Evolutionary conservation across 1,140 invertebrate genomes (phyloP).

Genomic region (Lutraria rhynchaena): DNA sequence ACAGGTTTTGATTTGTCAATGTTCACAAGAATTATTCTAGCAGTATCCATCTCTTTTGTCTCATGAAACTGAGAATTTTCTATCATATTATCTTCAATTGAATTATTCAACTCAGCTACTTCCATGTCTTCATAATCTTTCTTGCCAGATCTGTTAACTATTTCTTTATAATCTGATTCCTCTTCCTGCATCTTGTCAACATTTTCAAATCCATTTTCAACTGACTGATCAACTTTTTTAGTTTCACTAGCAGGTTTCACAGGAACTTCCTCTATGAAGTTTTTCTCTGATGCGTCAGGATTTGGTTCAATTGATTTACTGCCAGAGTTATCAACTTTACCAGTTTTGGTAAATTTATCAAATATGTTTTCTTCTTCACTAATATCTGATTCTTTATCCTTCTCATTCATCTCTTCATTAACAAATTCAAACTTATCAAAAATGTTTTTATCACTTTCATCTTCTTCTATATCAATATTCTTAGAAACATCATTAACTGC

Average conservation of each 20-base stretch:
- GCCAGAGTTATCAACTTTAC: background rate
- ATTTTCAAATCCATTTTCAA: background rate
- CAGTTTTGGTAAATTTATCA: constrained; percentile 20
- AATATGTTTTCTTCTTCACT: constrained; percentile 1
- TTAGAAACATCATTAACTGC: too few species aligned
- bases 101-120: constrained; percentile 11
- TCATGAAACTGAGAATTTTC: too few species aligned
- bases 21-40: too few species aligned
- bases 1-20: too few species aligned
- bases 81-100: background rate
- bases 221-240: background rate
- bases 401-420: background rate
- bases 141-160: too few species aligned
- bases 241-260: background rate
- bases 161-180: background rate
- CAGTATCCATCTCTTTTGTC: too few species aligned
- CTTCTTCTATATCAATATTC: too few species aligned
- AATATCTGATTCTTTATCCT: background rate
- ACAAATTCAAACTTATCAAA: too few species aligned
- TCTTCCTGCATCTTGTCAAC: background rate
- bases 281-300: too few species aligned
- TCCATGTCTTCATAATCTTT: constrained; percentile 19
- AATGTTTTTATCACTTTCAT: too few species aligned
- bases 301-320: too few species aligned
- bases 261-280: too few species aligned